These are phyloP conservation scores for Drosophila orena DNA, from an alignment of 1,140 invertebrate genomes.

Conservation along the genomic window DNA sequence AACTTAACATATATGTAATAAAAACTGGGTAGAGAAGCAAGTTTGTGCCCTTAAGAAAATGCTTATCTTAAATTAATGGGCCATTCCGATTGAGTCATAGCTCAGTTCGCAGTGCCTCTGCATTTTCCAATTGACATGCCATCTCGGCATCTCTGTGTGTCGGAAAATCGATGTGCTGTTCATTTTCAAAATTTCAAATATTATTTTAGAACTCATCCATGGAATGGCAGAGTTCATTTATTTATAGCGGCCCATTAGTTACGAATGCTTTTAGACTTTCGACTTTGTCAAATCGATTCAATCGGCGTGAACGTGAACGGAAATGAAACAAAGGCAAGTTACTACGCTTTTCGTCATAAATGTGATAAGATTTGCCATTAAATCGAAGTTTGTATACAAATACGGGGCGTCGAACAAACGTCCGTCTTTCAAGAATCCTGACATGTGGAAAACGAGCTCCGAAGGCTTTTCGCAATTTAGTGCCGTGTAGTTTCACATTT, in stretches of 20 bases:
- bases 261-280: constrained; percentile 23
- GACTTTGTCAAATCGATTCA: constrained; percentile 61
- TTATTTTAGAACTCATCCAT: constrained; percentile 34
- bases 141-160: constrained; percentile 17
- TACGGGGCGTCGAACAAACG: constrained; percentile 43
- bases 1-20: not conserved
- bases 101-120: constrained; percentile 12
- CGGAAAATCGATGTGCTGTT: constrained; percentile 44
- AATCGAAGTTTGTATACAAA: constrained; percentile 43
- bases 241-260: constrained; percentile 41
- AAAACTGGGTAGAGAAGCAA: not conserved
- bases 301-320: constrained; percentile 20
- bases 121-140: constrained; percentile 40
- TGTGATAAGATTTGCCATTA: constrained; percentile 28
- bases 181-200: constrained; percentile 57
- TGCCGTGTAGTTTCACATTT: constrained; percentile 51
- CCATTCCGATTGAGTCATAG: constrained; percentile 16
- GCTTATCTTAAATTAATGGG: constrained; percentile 1
- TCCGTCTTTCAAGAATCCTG: constrained; percentile 54
- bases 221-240: constrained; percentile 48
- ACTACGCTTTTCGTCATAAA: constrained; percentile 31
- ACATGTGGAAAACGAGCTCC: constrained; percentile 51
- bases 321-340: constrained; percentile 35
- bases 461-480: constrained; percentile 48
- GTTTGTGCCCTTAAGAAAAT: too few species aligned